Evolutionary conservation across 2,797 vertebrate genomes (phyloP), one percentile per base, ranked within the genome.

Genomic region (Tinamus major): DNA sequence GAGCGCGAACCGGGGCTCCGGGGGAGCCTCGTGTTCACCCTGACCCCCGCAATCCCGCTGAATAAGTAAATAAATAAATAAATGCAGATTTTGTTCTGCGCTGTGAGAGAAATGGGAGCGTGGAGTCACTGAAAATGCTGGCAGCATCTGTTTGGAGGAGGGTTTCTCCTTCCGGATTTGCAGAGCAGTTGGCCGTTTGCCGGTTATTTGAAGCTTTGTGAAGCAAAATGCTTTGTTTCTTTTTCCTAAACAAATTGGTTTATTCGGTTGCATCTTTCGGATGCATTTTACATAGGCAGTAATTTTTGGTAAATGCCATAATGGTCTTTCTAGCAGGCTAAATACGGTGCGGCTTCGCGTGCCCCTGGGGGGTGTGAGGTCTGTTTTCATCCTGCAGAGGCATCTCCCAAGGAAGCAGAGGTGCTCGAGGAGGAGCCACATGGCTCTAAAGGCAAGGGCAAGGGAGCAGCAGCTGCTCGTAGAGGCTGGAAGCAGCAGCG

Each of bases 401-500:
- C n/a, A 2, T 64, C 42, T 76, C 20, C 10, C 0, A 2, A 13
- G 18, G 23, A 1, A 2, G 35, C 61, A 35, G 46, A 75, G 17
- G 15, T 35, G 9, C 17, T 87, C 67, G 61, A 14, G 33, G 7
- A 63, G 69, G 59, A 89, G 10, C 62, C 58, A 6, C 20, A 53
- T 58, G 68, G 68, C 27, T 31, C 18, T 56, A 9, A 55, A 46
- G 62, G 9, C 37, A 67, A 10, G 2, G 4, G 4, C 39, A 10
- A 24, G 48, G 23, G 10, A 53, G 58, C 27, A 44, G 33, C 61
- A 39, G 13, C 61, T 16, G 1, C 14, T 65, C 58, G 8, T 16
- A 13, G 29, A 51, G 39, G 0, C 0, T 20, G 26, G 55, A 58
- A 4, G 26, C 0, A 0, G 9, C 41, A 64, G 39, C 48, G 37